Conservation (phyloP, 2,797 vertebrate genomes). For the Lycodopsis pacificus region DNA sequence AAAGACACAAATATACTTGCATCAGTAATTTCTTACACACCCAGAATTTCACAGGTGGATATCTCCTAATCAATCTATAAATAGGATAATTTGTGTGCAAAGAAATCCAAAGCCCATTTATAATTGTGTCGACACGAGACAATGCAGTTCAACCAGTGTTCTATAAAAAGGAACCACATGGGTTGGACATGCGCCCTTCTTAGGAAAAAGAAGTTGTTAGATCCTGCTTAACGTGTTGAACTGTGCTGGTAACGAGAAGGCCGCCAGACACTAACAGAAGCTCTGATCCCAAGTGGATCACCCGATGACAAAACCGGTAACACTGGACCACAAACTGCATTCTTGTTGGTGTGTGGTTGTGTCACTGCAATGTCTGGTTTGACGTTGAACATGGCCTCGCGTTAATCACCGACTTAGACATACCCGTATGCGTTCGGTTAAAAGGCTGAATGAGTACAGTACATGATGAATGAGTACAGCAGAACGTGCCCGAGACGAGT, state of each 20-base stretch:
- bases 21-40: not conserved
- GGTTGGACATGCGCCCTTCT: not conserved
- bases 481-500: not conserved
- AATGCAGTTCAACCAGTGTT: not conserved
- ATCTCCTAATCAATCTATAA: not conserved
- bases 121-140: not conserved
- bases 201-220: not conserved
- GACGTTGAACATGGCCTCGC: not conserved
- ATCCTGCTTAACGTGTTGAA: not conserved
- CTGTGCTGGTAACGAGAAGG: not conserved
- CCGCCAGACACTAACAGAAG: not conserved
- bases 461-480: no score
- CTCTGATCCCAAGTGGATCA: not conserved
- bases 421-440: no score
- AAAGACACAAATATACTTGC: not conserved
- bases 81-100: not conserved
- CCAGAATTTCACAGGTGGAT: not conserved
- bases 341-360: conserved; percentile 10
- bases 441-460: not conserved
- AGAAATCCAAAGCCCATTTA: not conserved
- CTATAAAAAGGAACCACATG: not conserved
- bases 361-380: conserved; percentile 1
- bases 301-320: not conserved
- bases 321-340: not conserved
- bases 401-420: not conserved